Conservation (phyloP, 2,113 vertebrate species). For the Pteropus alecto region DNA sequence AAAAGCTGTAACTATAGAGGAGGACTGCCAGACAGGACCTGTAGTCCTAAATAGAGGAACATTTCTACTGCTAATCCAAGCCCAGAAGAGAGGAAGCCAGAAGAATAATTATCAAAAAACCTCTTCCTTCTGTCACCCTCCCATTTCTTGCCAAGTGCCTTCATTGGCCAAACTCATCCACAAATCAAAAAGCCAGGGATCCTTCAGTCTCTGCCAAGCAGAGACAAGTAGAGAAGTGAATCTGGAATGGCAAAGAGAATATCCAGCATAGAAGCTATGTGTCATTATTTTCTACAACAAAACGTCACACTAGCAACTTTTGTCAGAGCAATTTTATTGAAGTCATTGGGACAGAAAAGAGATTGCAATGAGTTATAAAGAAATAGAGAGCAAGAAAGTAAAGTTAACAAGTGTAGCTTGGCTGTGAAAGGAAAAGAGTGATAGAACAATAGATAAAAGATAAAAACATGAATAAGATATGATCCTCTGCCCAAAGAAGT, state of each 20-base stretch:
- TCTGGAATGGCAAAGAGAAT: neutral
- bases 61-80: neutral
- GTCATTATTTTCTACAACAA: neutral
- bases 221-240: neutral
- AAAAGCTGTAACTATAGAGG: neutral
- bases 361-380: neutral
- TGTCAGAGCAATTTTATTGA: neutral
- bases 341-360: neutral
- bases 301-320: neutral
- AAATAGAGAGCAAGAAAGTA: neutral
- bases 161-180: neutral
- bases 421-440: neutral
- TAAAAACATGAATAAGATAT: neutral
- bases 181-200: neutral
- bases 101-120: neutral
- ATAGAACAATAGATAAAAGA: neutral
- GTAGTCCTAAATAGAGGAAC: neutral
- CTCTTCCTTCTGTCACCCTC: neutral
- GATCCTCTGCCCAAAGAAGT: neutral
- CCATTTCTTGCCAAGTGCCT: neutral
- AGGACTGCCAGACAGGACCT: neutral
- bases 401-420: neutral
- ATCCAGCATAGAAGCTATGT: neutral
- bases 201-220: neutral
- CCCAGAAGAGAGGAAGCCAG: neutral